Percentiles rank a stretch among this genome's conserved stretches.
Conservation (phyloP, 2,888 invertebrate species). For the Tolmerus cingulatus region DNA sequence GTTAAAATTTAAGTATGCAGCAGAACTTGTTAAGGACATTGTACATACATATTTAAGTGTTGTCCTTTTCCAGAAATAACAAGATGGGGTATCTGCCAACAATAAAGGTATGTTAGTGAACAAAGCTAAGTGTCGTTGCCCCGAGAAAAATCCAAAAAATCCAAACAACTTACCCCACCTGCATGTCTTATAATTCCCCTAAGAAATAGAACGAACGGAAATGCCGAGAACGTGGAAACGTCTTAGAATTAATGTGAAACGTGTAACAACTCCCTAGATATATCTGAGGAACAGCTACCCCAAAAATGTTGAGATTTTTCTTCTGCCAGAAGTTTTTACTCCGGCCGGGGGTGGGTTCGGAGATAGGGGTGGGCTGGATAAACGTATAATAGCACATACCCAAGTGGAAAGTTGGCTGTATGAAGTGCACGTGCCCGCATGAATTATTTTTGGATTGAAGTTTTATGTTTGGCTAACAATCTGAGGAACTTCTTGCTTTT, state of each 20-base stretch:
- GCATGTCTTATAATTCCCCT: not conserved
- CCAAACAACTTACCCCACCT: not conserved
- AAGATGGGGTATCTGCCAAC: not conserved
- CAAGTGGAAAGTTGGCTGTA: not conserved
- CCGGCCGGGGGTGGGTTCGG: not conserved
- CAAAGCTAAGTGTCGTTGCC: not conserved
- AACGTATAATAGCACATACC: not conserved
- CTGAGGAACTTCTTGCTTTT: not conserved
- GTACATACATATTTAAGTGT: not conserved
- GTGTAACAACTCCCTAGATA: conserved; percentile 26
- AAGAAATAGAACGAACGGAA: not conserved
- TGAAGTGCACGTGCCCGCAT: not conserved
- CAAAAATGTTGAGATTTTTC: not conserved
- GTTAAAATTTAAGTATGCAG: not conserved
- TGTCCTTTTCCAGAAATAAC: not conserved
- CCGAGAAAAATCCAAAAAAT: not conserved
- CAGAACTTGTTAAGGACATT: not conserved
- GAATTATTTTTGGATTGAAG: not conserved
- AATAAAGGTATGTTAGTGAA: not conserved
- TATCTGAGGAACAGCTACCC: not conserved
- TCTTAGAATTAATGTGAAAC: conserved; percentile 36
- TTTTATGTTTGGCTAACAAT: not conserved
- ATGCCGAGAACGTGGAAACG: not conserved
- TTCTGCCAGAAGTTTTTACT: not conserved
- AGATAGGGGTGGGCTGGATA: not conserved